A percentile compares a stretch with the other conserved stretches of the same genome.
phyloP scores from a whole-genome alignment of 1,140 invertebrate genomes.

The Bathynomus jamesi region DNA sequence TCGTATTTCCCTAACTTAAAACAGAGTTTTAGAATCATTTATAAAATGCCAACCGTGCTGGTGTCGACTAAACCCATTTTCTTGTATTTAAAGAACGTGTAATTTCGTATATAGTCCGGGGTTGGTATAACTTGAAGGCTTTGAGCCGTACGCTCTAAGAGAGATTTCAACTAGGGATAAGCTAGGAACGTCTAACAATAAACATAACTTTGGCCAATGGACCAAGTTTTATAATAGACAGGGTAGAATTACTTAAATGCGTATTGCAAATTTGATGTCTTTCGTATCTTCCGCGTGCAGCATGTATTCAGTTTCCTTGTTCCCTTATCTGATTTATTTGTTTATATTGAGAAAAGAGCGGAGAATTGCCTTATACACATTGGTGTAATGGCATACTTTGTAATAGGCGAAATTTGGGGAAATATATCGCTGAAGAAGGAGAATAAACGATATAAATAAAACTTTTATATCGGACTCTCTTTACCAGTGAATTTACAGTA shows the following conservation, averaged over 20 bases:
- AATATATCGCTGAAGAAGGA: background rate
- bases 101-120: background rate
- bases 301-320: background rate
- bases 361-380: too few species aligned
- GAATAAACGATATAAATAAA: slow-evolving; percentile 1
- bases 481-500: too few species aligned
- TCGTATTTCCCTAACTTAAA: background rate
- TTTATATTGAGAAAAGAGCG: background rate
- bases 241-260: background rate
- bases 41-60: background rate
- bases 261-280: background rate
- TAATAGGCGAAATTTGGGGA: background rate
- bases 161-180: background rate
- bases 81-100: background rate
- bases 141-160: background rate
- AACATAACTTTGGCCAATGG: background rate
- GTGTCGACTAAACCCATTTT: background rate
- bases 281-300: background rate
- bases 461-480: background rate
- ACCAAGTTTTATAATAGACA: background rate
- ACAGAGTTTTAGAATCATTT: background rate
- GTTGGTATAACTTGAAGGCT: background rate
- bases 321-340: background rate
- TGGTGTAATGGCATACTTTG: background rate
- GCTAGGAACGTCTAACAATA: background rate